A percentile compares a stretch with the other conserved stretches of the same genome.
Conservation (phyloP, 2,888 invertebrate genomes). For the Gisinianus flammeolus region DNA sequence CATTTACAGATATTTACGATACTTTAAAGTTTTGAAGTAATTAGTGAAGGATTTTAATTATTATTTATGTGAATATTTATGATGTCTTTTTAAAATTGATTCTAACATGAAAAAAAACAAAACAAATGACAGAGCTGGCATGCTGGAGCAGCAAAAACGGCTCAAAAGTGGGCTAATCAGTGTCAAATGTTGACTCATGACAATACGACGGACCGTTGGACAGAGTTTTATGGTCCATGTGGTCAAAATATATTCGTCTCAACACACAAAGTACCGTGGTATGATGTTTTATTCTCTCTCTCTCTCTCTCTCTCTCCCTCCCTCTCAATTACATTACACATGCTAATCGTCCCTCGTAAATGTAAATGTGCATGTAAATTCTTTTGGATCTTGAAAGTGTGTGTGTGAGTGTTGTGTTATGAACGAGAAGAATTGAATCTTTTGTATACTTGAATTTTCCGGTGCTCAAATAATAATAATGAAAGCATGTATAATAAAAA, state of each 20-base stretch:
- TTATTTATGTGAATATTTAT: too few relatives aligned
- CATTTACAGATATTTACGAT: too few relatives aligned
- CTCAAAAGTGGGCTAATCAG: constrained; percentile 76
- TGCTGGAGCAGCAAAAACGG: constrained; percentile 71
- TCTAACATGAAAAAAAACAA: too few relatives aligned
- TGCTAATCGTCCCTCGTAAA: background rate
- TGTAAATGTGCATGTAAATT: background rate
- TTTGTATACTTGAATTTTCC: background rate
- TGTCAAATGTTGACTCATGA: constrained; percentile 76
- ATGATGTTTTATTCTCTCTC: constrained; percentile 59
- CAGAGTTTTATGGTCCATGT: constrained; percentile 73
- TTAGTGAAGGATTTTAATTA: too few relatives aligned
- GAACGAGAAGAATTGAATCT: background rate
- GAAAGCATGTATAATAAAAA: too few relatives aligned
- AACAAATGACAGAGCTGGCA: too few relatives aligned
- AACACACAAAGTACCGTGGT: constrained; percentile 81
- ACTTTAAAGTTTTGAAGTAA: too few relatives aligned
- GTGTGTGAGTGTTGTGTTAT: background rate
- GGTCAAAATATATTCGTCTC: constrained; percentile 84
- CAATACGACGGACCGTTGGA: constrained; percentile 70
- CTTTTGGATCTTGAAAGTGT: background rate
- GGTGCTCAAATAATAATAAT: background rate
- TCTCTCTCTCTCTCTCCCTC: too few relatives aligned
- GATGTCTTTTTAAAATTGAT: background rate
- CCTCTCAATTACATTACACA: too few relatives aligned